These are phyloP conservation scores for Aplodontia rufa DNA, from an alignment of 2,113 vertebrate species.

Conservation along the genomic window DNA sequence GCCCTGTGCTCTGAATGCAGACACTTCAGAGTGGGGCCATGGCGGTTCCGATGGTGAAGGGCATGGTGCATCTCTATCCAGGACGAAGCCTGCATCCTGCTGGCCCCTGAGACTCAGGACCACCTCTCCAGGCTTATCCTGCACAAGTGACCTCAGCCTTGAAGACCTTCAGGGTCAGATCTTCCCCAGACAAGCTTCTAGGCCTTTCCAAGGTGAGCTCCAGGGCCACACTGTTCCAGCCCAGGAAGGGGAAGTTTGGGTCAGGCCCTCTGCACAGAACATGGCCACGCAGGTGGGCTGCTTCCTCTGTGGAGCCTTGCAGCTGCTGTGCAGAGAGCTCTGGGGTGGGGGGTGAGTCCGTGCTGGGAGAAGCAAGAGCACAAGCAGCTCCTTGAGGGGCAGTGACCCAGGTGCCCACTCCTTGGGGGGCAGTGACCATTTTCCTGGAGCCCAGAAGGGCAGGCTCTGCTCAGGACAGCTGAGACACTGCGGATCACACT, in stretches of 20 bases:
- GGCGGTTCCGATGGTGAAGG: rapidly evolving
- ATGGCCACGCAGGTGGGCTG: not conserved
- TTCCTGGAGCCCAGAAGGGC: not conserved
- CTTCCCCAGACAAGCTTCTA: not conserved
- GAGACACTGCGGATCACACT: too few species aligned
- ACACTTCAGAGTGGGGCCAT: too few species aligned
- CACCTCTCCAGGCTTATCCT: rapidly evolving
- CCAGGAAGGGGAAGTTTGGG: not conserved
- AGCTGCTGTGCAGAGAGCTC: not conserved
- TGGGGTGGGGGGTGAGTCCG: not conserved
- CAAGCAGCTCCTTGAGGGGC: too few species aligned
- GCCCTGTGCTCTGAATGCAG: too few species aligned
- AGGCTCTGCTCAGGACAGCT: not conserved
- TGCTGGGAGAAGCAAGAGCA: too few species aligned
- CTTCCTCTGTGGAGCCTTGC: not conserved
- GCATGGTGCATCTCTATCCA: too few species aligned
- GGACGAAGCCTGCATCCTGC: too few species aligned
- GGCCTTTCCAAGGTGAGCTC: not conserved
- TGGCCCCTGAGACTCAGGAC: not conserved
- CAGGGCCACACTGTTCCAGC: not conserved
- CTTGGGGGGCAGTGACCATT: too few species aligned
- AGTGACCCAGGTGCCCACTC: too few species aligned
- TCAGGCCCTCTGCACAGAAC: too few species aligned
- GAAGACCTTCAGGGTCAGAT: not conserved
- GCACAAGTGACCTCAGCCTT: not conserved